Evolutionary conservation across 2,113 vertebrate species (phyloP).

Genomic region (Mungos mungo): DNA sequence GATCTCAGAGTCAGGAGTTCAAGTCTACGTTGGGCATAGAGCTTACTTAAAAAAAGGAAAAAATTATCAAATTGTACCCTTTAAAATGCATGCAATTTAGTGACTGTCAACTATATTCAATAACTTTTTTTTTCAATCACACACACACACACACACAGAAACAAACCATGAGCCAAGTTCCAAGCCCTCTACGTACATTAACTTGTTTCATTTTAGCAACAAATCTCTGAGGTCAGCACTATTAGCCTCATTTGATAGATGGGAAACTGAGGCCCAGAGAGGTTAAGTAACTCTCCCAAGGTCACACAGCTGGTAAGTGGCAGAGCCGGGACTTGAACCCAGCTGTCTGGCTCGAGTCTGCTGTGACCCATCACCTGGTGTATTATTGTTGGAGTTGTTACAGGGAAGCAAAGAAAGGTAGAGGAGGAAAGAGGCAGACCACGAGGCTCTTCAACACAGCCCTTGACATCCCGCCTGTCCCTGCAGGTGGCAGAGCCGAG

Average conservation of each 20-base stretch:
- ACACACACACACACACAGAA: neutral
- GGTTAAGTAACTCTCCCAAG: neutral
- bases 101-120: neutral
- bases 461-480: neutral
- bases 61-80: neutral
- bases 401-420: neutral
- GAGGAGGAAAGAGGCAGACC: neutral
- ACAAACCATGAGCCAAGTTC: neutral
- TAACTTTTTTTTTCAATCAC: neutral
- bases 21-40: neutral
- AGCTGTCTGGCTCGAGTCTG: neutral
- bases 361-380: neutral
- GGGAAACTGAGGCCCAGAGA: neutral
- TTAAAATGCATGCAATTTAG: neutral
- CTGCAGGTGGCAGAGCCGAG: slow-evolving; percentile 86
- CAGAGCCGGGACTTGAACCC: neutral
- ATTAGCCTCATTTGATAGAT: neutral
- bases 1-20: neutral
- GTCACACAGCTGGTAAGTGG: neutral
- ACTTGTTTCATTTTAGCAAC: neutral
- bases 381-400: neutral
- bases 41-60: neutral
- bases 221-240: neutral
- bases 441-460: no score
- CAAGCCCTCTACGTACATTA: neutral